A percentile compares a stretch with the other conserved stretches of the same genome.
phyloP scores from a whole-genome alignment of 1,140 invertebrate genomes.

The Cotesia typhae region DNA sequence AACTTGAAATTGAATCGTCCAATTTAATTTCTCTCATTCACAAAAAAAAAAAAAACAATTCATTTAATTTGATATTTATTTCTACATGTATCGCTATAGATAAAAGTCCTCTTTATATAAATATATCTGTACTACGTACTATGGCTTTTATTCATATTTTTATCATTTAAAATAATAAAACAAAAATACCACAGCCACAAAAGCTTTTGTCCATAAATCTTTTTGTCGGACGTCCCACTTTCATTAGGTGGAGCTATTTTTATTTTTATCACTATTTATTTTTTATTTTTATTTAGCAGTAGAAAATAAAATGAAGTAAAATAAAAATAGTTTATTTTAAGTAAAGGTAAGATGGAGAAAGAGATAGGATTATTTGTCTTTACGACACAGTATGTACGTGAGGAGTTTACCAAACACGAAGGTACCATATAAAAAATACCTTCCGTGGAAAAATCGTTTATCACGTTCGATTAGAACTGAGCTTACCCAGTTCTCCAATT shows the following conservation, averaged over 20 bases:
- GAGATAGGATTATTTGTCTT: slow-evolving; percentile 35
- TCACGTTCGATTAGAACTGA: slow-evolving; percentile 25
- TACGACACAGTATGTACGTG: slow-evolving; percentile 34
- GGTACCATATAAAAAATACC: neutral
- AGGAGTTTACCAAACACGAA: slow-evolving; percentile 14
- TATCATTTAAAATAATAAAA: slow-evolving; percentile 10
- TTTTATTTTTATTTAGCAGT: slow-evolving; percentile 7
- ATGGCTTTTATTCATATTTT: neutral
- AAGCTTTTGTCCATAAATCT: slow-evolving; percentile 15
- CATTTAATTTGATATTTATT: neutral
- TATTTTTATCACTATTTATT: neutral
- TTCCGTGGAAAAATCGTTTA: slow-evolving; percentile 21
- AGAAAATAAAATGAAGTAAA: slow-evolving; percentile 14
- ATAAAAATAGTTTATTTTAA: slow-evolving; percentile 5
- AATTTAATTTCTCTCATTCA: slow-evolving; percentile 10
- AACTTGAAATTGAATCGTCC: slow-evolving; percentile 2
- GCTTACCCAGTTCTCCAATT: slow-evolving; percentile 34
- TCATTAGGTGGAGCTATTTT: slow-evolving; percentile 10
- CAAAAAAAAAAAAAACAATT: neutral
- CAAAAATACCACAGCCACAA: slow-evolving; percentile 2
- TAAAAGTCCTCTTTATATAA: neutral
- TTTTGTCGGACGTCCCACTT: slow-evolving; percentile 4
- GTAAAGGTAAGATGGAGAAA: neutral
- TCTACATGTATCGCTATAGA: neutral
- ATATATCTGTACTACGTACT: neutral